Evolutionary conservation across 2,797 vertebrate genomes (phyloP).

Genomic region (Euphonia xanthogaster): DNA sequence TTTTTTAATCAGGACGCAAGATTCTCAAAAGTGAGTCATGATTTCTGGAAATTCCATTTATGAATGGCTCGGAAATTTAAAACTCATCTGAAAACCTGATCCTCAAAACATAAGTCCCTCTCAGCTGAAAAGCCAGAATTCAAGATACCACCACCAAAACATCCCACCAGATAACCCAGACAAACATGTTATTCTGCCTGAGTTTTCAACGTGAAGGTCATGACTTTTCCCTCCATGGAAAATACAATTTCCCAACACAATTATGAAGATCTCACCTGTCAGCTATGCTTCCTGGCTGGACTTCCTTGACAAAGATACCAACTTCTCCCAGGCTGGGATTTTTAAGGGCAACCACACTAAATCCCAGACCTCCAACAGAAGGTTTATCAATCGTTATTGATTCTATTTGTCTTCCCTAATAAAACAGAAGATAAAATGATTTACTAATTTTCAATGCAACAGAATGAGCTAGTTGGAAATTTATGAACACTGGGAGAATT

Average conservation of each 20-base stretch:
- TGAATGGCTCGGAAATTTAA: background rate
- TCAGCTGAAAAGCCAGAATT: background rate
- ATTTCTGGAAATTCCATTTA: conserved; percentile 58
- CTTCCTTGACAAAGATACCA: conserved; percentile 89
- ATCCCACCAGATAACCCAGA: background rate
- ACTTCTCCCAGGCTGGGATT: conserved; percentile 78
- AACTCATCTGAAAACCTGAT: conserved; percentile 40
- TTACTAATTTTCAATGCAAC: conserved; percentile 38
- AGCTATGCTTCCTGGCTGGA: conserved; percentile 89
- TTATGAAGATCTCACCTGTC: conserved; percentile 82
- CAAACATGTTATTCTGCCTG: background rate
- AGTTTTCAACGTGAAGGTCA: background rate
- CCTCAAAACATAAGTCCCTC: background rate
- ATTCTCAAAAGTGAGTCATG: conserved; percentile 12
- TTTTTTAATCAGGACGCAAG: conserved; percentile 24
- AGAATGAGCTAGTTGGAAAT: conserved; percentile 9
- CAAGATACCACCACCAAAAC: conserved; percentile 18
- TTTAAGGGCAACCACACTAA: conserved; percentile 91
- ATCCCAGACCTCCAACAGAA: conserved; percentile 87
- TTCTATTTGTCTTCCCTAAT: conserved; percentile 86
- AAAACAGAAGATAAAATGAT: conserved; percentile 37
- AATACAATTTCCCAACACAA: background rate
- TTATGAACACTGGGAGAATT: conserved; percentile 36
- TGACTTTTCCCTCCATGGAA: background rate
- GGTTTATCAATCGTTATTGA: conserved; percentile 86